Percentiles rank a stretch among this genome's conserved stretches.
phyloP scores from a whole-genome alignment of 2,888 invertebrate species.

The Macrosoma leucophasiata region DNA sequence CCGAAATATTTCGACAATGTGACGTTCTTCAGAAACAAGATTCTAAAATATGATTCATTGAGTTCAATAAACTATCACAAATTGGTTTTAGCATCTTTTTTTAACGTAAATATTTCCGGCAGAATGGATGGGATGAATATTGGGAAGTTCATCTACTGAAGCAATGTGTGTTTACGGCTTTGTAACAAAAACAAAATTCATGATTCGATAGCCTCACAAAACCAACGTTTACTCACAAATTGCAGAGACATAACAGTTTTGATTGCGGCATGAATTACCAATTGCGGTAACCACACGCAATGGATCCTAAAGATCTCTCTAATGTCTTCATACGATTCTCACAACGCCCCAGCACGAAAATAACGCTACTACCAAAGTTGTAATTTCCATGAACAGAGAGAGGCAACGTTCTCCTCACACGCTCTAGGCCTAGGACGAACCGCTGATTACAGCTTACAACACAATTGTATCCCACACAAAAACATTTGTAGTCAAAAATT shows the following conservation, averaged over 20 bases:
- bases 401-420: constrained; percentile 58
- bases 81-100: constrained; percentile 43
- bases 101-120: constrained; percentile 43
- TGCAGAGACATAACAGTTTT: constrained; percentile 50
- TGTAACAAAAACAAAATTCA: constrained; percentile 40
- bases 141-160: constrained; percentile 15
- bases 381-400: constrained; percentile 55
- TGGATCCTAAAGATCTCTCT: constrained; percentile 58
- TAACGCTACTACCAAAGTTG: constrained; percentile 52
- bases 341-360: constrained; percentile 44
- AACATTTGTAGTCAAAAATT: constrained; percentile 69
- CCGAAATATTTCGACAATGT: constrained; percentile 69
- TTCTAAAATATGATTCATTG: constrained; percentile 59
- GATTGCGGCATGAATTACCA: constrained; percentile 58
- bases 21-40: constrained; percentile 62
- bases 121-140: constrained; percentile 8
- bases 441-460: constrained; percentile 64
- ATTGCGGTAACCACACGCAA: constrained; percentile 55
- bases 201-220: constrained; percentile 38
- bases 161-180: too few species aligned
- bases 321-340: constrained; percentile 66
- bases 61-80: constrained; percentile 56
- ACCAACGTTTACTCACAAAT: constrained; percentile 47
- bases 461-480: constrained; percentile 71
- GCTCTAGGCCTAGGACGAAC: constrained; percentile 63